Percentiles rank a stretch among this genome's conserved stretches.
Evolutionary conservation across 2,113 vertebrate species (phyloP).

Genomic region (Salvelinus namaycush): DNA sequence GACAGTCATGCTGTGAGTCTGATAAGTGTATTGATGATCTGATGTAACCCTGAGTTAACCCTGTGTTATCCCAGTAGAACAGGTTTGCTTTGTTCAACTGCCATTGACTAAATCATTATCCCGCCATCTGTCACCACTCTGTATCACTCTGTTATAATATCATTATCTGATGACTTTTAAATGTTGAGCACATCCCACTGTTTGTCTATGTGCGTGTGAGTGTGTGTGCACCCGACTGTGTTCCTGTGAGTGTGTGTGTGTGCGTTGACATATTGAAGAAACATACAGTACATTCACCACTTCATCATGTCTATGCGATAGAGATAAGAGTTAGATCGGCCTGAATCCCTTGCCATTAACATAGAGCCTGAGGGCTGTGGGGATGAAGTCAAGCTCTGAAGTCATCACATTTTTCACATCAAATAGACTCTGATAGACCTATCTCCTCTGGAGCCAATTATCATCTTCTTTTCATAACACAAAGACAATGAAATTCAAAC

Average conservation of each 20-base stretch:
- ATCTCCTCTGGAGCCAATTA: conserved; percentile 6
- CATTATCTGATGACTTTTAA: conserved; percentile 56
- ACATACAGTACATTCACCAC: no score
- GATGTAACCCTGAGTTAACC: conserved; percentile 37
- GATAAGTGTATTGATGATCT: conserved; percentile 37
- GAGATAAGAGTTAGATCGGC: no score
- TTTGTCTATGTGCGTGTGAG: conserved; percentile 21
- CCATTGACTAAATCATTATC: conserved; percentile 57
- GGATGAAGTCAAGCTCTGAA: not conserved
- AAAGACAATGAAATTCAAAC: conserved; percentile 29
- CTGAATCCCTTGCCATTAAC: no score
- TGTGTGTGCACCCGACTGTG: no score
- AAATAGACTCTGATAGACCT: conserved; percentile 46
- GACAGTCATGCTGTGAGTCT: conserved; percentile 5
- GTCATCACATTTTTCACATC: conserved; percentile 19
- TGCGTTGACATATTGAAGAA: no score
- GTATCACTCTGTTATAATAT: conserved; percentile 42
- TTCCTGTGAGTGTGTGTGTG: no score
- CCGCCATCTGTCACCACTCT: not conserved
- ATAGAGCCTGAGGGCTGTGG: no score
- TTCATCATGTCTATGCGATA: no score
- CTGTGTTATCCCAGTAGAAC: conserved; percentile 38
- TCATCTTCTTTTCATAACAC: not conserved
- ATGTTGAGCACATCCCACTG: conserved; percentile 45
- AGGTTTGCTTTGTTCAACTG: conserved; percentile 53